These are phyloP conservation scores for Acrocephalus kingi DNA, from an alignment of 2,113 vertebrate species.

Conservation along the genomic window DNA sequence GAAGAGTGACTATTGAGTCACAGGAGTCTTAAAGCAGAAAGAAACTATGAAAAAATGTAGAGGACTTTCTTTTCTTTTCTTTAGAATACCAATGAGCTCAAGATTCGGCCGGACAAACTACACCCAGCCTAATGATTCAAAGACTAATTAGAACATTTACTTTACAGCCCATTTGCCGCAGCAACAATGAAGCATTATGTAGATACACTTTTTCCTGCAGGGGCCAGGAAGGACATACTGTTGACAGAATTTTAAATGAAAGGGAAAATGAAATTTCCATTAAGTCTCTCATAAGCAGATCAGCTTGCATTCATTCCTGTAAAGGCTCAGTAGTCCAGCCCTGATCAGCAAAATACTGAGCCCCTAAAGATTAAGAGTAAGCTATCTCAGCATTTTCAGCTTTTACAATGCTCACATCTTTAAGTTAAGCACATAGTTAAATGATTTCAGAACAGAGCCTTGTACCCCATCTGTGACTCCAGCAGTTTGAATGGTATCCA, in stretches of 20 bases:
- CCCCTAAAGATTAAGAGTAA: slow-evolving; percentile 18
- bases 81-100: not conserved
- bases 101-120: not conserved
- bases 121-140: slow-evolving; percentile 26
- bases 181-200: slow-evolving; percentile 42
- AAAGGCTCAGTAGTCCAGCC: not conserved
- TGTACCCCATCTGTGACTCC: not conserved
- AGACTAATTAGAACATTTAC: slow-evolving; percentile 56
- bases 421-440: slow-evolving; percentile 11
- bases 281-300: slow-evolving; percentile 6
- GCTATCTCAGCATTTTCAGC: not conserved
- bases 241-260: slow-evolving; percentile 45
- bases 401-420: not conserved
- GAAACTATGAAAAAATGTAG: not conserved
- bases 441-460: not conserved
- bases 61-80: not conserved
- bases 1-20: not conserved
- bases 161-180: slow-evolving; percentile 57
- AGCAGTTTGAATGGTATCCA: slow-evolving; percentile 24
- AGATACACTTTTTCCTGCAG: not conserved
- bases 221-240: slow-evolving; percentile 1
- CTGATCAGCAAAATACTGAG: slow-evolving; percentile 29
- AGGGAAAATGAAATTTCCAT: slow-evolving; percentile 32
- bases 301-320: not conserved
- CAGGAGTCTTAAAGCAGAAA: not conserved